These are phyloP conservation scores for Circus cinereus DNA, from an alignment of 2,797 vertebrate genomes.

Conservation along the genomic window DNA sequence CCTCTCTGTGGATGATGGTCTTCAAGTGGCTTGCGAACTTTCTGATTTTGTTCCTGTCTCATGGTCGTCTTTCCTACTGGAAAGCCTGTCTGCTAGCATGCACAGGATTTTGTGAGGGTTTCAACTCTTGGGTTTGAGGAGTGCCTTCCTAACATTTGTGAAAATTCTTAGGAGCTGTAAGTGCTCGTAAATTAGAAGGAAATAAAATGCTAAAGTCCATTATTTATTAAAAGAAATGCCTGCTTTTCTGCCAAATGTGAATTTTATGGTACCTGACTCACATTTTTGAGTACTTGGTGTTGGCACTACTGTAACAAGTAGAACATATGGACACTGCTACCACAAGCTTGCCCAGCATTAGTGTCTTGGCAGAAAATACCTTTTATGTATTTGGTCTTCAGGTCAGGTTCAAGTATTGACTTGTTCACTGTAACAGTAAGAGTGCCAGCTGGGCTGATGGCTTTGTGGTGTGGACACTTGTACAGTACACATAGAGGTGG, in stretches of 20 bases:
- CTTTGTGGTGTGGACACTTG: slow-evolving; percentile 36
- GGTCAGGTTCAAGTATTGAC: slow-evolving; percentile 3
- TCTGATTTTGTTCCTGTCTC: not conserved
- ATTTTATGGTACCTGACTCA: not conserved
- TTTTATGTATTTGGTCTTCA: slow-evolving; percentile 6
- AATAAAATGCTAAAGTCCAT: not conserved
- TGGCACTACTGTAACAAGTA: slow-evolving; percentile 15
- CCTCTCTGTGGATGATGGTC: not conserved
- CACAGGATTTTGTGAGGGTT: not conserved
- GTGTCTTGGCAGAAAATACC: not conserved
- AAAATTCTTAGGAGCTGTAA: not conserved
- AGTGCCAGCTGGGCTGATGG: slow-evolving; percentile 45
- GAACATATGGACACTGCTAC: slow-evolving; percentile 43
- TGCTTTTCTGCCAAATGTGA: not conserved
- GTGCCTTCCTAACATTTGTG: not conserved
- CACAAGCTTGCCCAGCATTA: not conserved
- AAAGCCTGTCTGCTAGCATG: not conserved
- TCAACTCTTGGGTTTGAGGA: not conserved
- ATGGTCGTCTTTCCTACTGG: not conserved
- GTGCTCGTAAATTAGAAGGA: not conserved
- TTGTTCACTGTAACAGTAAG: not conserved
- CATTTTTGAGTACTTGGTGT: not conserved
- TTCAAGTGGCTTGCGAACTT: not conserved
- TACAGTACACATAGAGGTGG: slow-evolving; percentile 17
- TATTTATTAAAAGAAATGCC: slow-evolving; percentile 5